Base-by-base conservation (phyloP, 2,888 invertebrate genomes). In the Strigamia transsilvanica region DNA sequence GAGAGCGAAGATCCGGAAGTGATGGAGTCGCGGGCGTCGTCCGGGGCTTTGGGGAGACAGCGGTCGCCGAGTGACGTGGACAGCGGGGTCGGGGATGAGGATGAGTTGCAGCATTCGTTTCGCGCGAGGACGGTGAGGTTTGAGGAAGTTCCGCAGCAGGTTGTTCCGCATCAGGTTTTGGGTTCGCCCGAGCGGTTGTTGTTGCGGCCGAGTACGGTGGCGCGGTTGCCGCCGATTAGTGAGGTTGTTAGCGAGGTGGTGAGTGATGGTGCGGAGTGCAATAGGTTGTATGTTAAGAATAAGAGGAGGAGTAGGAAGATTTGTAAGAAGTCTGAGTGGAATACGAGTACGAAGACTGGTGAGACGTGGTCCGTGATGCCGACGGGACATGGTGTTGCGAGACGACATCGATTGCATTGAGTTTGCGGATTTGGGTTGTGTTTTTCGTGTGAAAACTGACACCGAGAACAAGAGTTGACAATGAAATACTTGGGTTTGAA, bases 1-100 rank as follows among this genome's bases (percentile, higher is more conserved):
- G 80, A 80, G n/a, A 42, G 46, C 81, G 73, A 56, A 73, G 51
- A 23, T 79, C 21, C 42, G 42, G 79, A 79, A 78, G 79, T 10
- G 18, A 12, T 13, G 12, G 79, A 38, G 21, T 73, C 73, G 3
- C 3, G n/a, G 21, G 23, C 21, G 13, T 73, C 73, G 5, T 32
- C 73, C 5, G 73, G 73, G 5, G 73, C 13, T 23, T 27, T 32
- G 13, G 6, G 4, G 13, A 23, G 73, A 73, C 73, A 73, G 13
- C 23, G 7, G 21, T 32, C 7, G 18, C 23, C 73, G 21, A 73
- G 73, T 21, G 73, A 73, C 13, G 73, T 18, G 9, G 73, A 73
- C 12, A 73, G 73, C 10, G 73, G 73, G 5, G 73, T 73, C 4
- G 73, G 73, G 4, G 73, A 73, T n/a, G 73, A 73, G 51, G 51